A percentile compares a stretch with the other conserved stretches of the same genome.
phyloP scores from a whole-genome alignment of 2,888 invertebrate species.

The Lagria hirta region DNA sequence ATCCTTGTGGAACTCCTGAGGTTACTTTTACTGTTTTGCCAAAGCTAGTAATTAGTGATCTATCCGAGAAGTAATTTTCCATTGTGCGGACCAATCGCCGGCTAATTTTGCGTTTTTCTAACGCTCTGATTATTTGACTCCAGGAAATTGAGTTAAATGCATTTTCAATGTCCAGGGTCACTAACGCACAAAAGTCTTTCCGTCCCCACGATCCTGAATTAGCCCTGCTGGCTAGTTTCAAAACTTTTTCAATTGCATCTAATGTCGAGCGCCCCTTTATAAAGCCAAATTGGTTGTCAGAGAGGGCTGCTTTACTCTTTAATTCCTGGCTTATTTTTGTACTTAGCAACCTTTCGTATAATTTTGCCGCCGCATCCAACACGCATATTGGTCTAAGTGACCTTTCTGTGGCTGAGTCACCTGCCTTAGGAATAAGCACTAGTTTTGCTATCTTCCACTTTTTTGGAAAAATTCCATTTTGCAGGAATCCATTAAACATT shows the following conservation, averaged over 20 bases:
- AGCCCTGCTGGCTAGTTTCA: neutral
- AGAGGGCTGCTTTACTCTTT: conserved; percentile 1
- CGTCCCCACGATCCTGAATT: neutral
- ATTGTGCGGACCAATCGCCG: neutral
- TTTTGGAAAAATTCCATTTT: conserved; percentile 2
- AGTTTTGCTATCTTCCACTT: conserved; percentile 3
- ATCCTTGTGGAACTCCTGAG: conserved; percentile 5
- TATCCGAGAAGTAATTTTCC: neutral
- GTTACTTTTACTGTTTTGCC: neutral
- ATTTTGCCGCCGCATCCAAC: conserved; percentile 1
- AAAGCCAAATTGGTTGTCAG: conserved; percentile 8
- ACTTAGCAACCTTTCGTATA: neutral
- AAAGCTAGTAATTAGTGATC: neutral
- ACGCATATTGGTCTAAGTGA: conserved; percentile 4
- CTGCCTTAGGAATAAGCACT: too few relatives aligned
- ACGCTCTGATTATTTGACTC: neutral
- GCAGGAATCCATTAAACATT: neutral
- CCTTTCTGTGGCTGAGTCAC: neutral
- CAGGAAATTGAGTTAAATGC: conserved; percentile 6
- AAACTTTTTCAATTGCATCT: conserved; percentile 3
- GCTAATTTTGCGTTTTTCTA: neutral
- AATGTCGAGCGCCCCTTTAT: conserved; percentile 3
- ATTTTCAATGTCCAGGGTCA: conserved; percentile 1
- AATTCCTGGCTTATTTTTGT: neutral
- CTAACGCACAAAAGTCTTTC: neutral